A percentile compares a stretch with the other conserved stretches of the same genome.
phyloP scores from a whole-genome alignment of 2,888 invertebrate species.

The Xanthorhoe designata region DNA sequence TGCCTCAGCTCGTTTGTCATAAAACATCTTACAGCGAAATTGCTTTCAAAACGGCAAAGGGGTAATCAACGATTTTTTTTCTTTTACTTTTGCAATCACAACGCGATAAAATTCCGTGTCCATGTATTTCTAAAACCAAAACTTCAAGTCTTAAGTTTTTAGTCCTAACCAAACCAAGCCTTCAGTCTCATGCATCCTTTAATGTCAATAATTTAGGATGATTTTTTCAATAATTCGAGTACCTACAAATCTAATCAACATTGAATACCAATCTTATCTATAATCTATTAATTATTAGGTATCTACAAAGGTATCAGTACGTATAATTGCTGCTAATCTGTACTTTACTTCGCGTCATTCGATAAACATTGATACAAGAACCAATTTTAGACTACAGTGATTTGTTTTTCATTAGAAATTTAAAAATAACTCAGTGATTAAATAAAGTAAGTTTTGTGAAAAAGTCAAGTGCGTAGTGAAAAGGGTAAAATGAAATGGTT shows the following conservation, averaged over 20 bases:
- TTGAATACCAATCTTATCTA: conserved; percentile 35
- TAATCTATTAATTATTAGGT: conserved; percentile 19
- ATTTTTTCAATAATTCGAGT: background rate
- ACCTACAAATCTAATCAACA: conserved; percentile 41
- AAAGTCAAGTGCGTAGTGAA: background rate
- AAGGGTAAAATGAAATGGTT: conserved; percentile 2
- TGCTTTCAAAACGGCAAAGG: background rate
- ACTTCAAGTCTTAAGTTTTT: too few relatives aligned
- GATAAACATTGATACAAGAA: conserved; percentile 31
- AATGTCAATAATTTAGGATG: background rate
- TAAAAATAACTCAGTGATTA: background rate
- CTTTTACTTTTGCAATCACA: too few relatives aligned
- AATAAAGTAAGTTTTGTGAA: background rate
- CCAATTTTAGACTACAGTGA: conserved; percentile 24
- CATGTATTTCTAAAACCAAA: too few relatives aligned
- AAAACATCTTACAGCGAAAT: background rate
- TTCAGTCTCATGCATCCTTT: background rate
- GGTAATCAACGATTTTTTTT: too few relatives aligned
- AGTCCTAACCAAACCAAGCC: too few relatives aligned
- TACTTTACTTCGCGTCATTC: conserved; percentile 39
- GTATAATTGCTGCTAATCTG: conserved; percentile 33
- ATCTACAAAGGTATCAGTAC: conserved; percentile 15
- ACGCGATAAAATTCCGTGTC: too few relatives aligned
- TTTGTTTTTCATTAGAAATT: background rate
- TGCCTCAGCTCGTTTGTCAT: background rate